These are phyloP conservation scores for Panthera tigris DNA, from an alignment of 2,113 vertebrate genomes.

Conservation along the genomic window DNA sequence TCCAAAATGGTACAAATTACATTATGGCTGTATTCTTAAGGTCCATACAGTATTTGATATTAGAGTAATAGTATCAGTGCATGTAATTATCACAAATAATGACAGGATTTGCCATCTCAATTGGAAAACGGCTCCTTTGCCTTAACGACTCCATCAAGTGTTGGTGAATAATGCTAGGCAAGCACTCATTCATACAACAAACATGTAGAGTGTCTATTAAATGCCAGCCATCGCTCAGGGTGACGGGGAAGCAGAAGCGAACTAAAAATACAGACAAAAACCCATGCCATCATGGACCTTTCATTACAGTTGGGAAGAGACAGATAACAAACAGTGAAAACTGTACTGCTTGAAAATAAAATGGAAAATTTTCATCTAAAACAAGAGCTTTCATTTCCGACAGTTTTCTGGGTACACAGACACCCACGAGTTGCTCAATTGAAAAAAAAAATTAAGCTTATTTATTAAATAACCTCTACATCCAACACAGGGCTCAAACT, in stretches of 20 bases:
- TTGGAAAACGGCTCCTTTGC: not conserved
- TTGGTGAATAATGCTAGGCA: not conserved
- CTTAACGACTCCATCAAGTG: not conserved
- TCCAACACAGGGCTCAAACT: not conserved
- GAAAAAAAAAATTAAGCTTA: not conserved
- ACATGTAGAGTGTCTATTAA: not conserved
- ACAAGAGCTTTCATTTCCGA: not conserved
- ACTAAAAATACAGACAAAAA: conserved; percentile 39
- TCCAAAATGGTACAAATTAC: conserved; percentile 11
- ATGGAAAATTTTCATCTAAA: conserved; percentile 22
- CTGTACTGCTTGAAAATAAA: conserved; percentile 24
- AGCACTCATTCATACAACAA: conserved; percentile 1
- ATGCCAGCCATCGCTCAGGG: not conserved
- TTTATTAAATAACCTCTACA: not conserved
- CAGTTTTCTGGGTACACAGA: not conserved
- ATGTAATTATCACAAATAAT: not conserved
- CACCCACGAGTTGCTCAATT: not conserved
- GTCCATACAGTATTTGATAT: not conserved
- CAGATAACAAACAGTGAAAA: not conserved
- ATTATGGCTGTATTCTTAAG: not conserved
- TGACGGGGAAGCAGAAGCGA: not conserved
- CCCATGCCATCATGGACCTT: not conserved
- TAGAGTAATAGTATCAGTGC: not conserved
- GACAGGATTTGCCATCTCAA: not conserved
- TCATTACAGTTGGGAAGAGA: not conserved